phyloP scores from a whole-genome alignment of 2,113 vertebrate species.

The Haemorhous mexicanus region DNA sequence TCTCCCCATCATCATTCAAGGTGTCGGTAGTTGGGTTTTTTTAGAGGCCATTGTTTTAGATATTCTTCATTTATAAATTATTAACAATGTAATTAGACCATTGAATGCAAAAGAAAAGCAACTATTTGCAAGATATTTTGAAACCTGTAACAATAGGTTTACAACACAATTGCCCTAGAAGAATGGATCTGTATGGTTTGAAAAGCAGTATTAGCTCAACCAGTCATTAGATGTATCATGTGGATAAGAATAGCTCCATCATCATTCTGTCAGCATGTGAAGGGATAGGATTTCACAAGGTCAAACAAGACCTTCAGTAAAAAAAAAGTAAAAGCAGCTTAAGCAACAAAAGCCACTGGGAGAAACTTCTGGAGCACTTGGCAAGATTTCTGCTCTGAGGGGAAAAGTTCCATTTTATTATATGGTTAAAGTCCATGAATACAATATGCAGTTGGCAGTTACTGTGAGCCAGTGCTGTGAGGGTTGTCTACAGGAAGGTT shows the following conservation, averaged over 20 bases:
- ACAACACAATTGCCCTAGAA: neutral
- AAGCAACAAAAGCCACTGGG: neutral
- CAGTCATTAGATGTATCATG: neutral
- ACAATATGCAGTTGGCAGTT: neutral
- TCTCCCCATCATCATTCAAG: neutral
- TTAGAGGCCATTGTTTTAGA: neutral
- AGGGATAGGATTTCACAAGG: conserved; percentile 14
- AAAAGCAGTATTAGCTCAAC: neutral
- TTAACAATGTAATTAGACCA: neutral
- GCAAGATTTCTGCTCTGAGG: neutral
- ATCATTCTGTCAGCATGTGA: neutral
- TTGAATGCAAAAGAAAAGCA: neutral
- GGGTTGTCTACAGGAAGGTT: neutral
- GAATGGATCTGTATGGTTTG: neutral
- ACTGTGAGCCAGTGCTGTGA: neutral
- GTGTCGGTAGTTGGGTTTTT: neutral
- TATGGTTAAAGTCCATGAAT: neutral
- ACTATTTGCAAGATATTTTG: neutral
- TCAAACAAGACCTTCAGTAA: neutral
- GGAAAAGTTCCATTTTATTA: neutral
- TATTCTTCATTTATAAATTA: neutral
- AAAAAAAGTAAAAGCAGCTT: neutral
- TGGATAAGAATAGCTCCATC: neutral
- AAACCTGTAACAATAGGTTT: neutral
- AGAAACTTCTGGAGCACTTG: neutral